These are phyloP conservation scores for Pristionchus mayeri DNA, from an alignment of 2,888 invertebrate genomes.

Conservation along the genomic window DNA sequence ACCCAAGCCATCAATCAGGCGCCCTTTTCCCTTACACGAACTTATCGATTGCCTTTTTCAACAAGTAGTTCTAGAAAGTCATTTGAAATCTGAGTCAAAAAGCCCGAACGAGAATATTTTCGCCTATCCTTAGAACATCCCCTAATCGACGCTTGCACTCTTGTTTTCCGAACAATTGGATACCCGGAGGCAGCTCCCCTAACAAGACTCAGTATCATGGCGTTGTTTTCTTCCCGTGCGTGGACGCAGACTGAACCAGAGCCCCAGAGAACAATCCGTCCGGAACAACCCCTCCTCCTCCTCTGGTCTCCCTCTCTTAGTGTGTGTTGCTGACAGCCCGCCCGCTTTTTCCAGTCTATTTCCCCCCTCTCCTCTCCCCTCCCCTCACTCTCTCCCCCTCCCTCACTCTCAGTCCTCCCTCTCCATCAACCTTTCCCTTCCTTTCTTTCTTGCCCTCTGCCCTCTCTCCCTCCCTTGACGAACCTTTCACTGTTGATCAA, in stretches of 20 bases:
- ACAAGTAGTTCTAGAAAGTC: too few species aligned
- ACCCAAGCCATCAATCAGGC: too few species aligned
- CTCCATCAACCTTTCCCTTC: not conserved
- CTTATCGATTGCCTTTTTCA: too few species aligned
- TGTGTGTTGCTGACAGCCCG: not conserved
- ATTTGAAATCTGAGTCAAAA: too few species aligned
- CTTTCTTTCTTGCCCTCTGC: not conserved
- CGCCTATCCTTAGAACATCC: too few species aligned
- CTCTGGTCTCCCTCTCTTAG: not conserved
- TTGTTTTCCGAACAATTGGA: too few species aligned
- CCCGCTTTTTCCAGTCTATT: constrained; percentile 24
- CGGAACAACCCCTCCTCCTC: not conserved
- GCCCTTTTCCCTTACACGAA: too few species aligned
- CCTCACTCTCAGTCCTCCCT: not conserved
- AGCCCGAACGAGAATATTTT: too few species aligned
- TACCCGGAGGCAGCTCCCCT: too few species aligned
- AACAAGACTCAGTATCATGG: too few species aligned
- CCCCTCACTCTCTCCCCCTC: not conserved
- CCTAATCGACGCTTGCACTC: too few species aligned
- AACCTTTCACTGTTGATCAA: constrained; percentile 5
- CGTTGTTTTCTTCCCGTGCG: not conserved
- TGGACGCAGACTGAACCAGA: constrained; percentile 51
- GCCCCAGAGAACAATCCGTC: constrained; percentile 24
- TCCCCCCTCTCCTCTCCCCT: not conserved
- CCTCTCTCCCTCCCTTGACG: not conserved